Base-by-base conservation (phyloP, 2,113 vertebrate genomes). In the Hemibagrus wyckioides region DNA sequence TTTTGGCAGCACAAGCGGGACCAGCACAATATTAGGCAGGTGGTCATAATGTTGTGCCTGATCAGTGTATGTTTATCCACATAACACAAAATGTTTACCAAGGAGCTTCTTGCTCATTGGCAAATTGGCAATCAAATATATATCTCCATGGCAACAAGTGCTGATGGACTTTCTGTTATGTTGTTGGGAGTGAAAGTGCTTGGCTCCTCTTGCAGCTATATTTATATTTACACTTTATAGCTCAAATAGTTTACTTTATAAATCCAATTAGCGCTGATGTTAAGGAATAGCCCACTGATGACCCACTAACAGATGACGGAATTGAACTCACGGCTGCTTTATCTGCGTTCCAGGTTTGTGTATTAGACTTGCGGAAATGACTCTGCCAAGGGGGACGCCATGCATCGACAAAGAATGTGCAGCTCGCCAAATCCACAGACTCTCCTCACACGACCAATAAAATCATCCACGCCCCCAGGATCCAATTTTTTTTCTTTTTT, bases 331-430 rank as follows among this genome's bases (percentile, higher is more conserved):
- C 73, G 15, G 6, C 4, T 4, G 10, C 8, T 52, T 9, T n/a
- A 50, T 30, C 5, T 82, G 83, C 88, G 77, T 93, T 95, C 39
- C 93, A 99, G 98, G 98, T 99, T 95, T 99, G 98, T 92, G 98
- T 99, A 92, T 95, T 99, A 96, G 98, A 99, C 93, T 96, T 99
- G 93, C 97, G 98, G 96, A 99, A 99, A 98, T 99, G 98, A 98
- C 96, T 94, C 95, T 96, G 94, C 93, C 95, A 94, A 94, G 95
- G 96, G n/a, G 95, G 96, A 97, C 98, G 96, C 97, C 97, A 96
- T 97, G 97, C 97, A 97, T 97, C 98, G 97, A 99, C 97, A 97
- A 97, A 96, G 98, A 99, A 99, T 98, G 98, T 99, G 98, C 98
- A 98, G 97, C 98, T 98, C 98, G 98, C 98, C 98, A 99, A 99